Conservation (phyloP, 2,113 vertebrate genomes). For the Orthonyx spaldingii region DNA sequence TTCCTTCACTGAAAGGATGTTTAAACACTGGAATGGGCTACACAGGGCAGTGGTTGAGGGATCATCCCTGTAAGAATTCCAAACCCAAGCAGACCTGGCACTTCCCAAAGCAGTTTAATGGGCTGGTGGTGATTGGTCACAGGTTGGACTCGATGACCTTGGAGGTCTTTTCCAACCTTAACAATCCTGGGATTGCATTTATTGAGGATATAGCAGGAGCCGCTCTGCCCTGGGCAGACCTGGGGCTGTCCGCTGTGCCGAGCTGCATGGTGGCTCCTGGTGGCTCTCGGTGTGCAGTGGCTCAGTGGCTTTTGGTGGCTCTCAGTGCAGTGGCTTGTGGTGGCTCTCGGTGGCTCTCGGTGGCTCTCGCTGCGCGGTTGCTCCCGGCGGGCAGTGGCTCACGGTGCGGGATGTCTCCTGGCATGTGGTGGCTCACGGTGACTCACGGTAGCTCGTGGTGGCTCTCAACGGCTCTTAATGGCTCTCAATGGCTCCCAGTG, state of each 20-base stretch:
- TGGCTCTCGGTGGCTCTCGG: background rate
- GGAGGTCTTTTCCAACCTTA: background rate
- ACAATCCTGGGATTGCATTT: background rate
- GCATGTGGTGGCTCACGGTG: background rate
- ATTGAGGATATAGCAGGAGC: background rate
- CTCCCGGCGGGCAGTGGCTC: background rate
- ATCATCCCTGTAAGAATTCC: background rate
- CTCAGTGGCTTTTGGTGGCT: background rate
- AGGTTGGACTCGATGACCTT: background rate
- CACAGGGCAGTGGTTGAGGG: background rate
- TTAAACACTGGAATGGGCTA: background rate
- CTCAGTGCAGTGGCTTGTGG: background rate
- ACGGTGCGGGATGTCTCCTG: background rate
- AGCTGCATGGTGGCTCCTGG: rapidly evolving
- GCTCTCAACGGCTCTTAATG: background rate
- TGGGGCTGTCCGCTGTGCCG: background rate
- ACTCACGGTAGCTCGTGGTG: too few species aligned
- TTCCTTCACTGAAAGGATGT: background rate
- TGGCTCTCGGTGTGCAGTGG: background rate
- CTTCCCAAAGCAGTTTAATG: rapidly evolving
- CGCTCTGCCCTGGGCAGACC: background rate
- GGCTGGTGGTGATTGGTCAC: too few species aligned
- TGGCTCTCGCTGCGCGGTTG: background rate
- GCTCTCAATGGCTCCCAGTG: too few species aligned
- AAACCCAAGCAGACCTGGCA: background rate